Evolutionary conservation across 2,797 vertebrate species (phyloP).

Genomic region (Acanthopagrus latus): DNA sequence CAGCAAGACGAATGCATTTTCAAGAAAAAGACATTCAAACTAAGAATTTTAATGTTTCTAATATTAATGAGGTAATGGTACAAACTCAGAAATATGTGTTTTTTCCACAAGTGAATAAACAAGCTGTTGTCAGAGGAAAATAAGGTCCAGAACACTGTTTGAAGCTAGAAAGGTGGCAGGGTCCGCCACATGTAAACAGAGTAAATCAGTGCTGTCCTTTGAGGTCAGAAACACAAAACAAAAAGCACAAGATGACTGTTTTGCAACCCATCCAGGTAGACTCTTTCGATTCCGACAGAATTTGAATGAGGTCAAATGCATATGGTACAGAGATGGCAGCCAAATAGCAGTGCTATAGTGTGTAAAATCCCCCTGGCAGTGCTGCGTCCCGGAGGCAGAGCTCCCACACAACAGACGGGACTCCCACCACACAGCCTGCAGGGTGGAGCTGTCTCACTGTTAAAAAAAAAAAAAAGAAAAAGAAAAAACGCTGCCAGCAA

Average conservation of each 20-base stretch:
- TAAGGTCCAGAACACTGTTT: no score
- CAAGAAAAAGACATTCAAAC: neutral
- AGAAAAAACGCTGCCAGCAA: conserved; percentile 64
- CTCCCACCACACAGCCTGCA: conserved; percentile 78
- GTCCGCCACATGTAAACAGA: no score
- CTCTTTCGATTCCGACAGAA: conserved; percentile 27
- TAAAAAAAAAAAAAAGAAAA: neutral
- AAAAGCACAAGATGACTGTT: neutral
- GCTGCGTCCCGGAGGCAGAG: conserved; percentile 72
- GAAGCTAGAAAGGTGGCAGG: no score
- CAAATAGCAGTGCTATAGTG: conserved; percentile 53
- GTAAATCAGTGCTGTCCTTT: no score
- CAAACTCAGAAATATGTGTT: no score
- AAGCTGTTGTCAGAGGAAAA: no score
- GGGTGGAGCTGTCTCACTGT: conserved; percentile 77
- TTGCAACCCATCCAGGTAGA: conserved; percentile 39
- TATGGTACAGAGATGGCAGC: conserved; percentile 56
- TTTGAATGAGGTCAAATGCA: conserved; percentile 74
- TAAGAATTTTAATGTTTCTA: no score
- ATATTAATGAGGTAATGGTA: no score
- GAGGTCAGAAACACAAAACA: neutral
- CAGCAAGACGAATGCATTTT: conserved; percentile 30
- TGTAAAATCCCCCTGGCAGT: conserved; percentile 67
- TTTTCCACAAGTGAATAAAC: no score
- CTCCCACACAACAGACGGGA: conserved; percentile 82